A percentile compares a stretch with the other conserved stretches of the same genome.
Conservation (phyloP, 2,113 vertebrate species). For the Bujurquina vittata region DNA sequence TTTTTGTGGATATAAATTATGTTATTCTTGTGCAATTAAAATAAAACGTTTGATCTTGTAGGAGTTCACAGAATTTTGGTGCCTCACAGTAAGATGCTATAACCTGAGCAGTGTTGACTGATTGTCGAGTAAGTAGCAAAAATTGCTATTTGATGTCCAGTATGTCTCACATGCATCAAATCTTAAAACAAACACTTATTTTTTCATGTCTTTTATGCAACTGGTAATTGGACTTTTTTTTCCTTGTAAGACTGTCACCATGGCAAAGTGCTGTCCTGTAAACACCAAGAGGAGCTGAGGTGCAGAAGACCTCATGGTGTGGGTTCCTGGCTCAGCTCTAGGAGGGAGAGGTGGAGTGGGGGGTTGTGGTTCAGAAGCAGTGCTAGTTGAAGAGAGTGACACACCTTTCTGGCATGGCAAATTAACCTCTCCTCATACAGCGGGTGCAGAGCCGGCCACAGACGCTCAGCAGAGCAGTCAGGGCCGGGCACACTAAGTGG, state of each 20-base stretch:
- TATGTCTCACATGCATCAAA: neutral
- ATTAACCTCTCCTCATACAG: neutral
- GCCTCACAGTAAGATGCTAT: accelerated
- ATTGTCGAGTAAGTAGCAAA: neutral
- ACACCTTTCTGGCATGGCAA: neutral
- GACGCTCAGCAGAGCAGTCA: neutral
- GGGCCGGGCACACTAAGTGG: neutral
- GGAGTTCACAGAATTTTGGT: neutral
- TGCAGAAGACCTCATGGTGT: neutral
- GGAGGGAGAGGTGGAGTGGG: neutral
- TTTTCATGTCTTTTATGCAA: neutral
- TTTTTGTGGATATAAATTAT: neutral
- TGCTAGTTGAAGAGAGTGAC: neutral
- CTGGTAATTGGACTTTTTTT: neutral
- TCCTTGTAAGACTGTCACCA: neutral
- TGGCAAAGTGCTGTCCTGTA: neutral
- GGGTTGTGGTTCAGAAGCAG: neutral
- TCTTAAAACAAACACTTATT: neutral
- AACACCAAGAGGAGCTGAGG: neutral
- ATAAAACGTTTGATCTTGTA: neutral
- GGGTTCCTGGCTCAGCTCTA: neutral
- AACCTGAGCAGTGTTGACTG: neutral
- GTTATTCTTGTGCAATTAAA: neutral
- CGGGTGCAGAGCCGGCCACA: no score
- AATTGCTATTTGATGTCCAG: neutral